These are phyloP conservation scores for Nothoprocta perdicaria DNA, from an alignment of 2,113 vertebrate genomes.

Conservation along the genomic window DNA sequence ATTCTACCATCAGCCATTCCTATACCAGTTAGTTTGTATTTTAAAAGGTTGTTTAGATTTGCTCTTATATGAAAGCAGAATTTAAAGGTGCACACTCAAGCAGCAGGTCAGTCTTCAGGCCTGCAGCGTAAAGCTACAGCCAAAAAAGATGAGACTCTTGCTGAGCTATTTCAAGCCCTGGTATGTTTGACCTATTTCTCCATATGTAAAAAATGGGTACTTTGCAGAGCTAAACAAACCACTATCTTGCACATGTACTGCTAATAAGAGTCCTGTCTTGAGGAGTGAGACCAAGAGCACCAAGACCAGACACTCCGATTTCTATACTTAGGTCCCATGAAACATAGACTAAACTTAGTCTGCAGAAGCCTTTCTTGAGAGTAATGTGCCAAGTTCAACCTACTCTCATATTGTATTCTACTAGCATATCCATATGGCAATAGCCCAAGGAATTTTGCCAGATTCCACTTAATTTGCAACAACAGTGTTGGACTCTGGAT, in stretches of 20 bases:
- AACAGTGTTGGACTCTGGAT: conserved; percentile 45
- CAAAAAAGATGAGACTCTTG: neutral
- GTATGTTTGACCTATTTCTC: conserved; percentile 18
- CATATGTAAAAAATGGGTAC: neutral
- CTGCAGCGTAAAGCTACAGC: neutral
- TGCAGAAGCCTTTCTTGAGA: conserved; percentile 12
- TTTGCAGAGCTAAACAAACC: conserved; percentile 26
- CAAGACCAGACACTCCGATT: neutral
- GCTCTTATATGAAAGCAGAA: neutral
- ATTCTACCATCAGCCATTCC: neutral
- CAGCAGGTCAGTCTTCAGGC: neutral
- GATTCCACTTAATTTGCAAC: conserved; percentile 45
- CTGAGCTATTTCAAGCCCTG: neutral
- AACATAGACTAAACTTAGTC: neutral
- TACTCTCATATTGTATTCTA: conserved; percentile 43
- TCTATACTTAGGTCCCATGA: conserved; percentile 5
- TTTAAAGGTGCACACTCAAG: neutral
- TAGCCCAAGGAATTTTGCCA: conserved; percentile 55
- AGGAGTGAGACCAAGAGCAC: neutral
- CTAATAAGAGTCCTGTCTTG: conserved; percentile 25
- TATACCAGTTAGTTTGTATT: neutral
- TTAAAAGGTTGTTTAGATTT: neutral
- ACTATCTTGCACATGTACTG: neutral
- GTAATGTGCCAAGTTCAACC: conserved; percentile 47
- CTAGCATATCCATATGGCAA: conserved; percentile 48